Conservation (phyloP, 92 coral and sea anemone species). For the Palythoa heliodiscus region DNA sequence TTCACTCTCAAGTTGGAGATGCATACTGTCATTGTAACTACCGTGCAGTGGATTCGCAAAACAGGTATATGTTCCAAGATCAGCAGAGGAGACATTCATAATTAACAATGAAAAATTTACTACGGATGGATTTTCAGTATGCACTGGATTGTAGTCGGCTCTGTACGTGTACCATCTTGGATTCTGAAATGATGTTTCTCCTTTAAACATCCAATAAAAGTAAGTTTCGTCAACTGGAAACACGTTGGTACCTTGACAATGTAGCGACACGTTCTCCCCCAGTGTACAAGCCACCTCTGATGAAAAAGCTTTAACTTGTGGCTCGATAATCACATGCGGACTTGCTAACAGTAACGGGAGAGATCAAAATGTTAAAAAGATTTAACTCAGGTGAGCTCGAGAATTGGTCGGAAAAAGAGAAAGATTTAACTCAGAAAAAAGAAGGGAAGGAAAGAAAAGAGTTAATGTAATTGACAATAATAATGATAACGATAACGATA, state of each 20-base stretch:
- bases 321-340: too few relatives aligned
- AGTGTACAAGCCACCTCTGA: slow-evolving; percentile 10
- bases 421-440: too few relatives aligned
- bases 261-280: slow-evolving; percentile 24
- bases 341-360: not conserved
- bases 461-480: too few relatives aligned
- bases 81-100: slow-evolving; percentile 15
- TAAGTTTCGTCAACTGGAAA: not conserved
- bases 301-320: slow-evolving; percentile 25
- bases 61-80: slow-evolving; percentile 32
- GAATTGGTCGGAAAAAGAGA: too few relatives aligned
- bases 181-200: not conserved
- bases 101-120: slow-evolving; percentile 23
- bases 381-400: too few relatives aligned
- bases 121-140: not conserved
- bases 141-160: not conserved
- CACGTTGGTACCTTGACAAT: slow-evolving; percentile 25
- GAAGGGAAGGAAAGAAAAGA: too few relatives aligned
- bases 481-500: too few relatives aligned
- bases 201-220: slow-evolving; percentile 31
- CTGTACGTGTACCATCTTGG: not conserved
- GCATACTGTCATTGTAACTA: slow-evolving; percentile 21
- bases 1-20: slow-evolving; percentile 28
- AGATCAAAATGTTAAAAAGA: not conserved
- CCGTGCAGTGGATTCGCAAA: not conserved